Conservation (phyloP, 2,888 invertebrate genomes). For the Charanyca ferruginea region DNA sequence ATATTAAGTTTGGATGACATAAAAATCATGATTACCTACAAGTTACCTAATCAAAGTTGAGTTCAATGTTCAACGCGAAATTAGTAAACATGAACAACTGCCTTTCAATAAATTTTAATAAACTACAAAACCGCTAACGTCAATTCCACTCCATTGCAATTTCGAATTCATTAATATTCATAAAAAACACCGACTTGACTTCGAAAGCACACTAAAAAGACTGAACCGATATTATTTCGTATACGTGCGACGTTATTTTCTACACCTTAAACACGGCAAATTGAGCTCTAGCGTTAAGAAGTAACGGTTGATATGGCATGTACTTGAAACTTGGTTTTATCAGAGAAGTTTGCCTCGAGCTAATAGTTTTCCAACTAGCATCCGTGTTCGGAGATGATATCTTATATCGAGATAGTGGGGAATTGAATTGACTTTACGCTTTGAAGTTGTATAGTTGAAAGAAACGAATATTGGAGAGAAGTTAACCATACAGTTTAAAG, state of each 20-base stretch:
- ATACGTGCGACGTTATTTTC: slow-evolving; percentile 28
- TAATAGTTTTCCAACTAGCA: slow-evolving; percentile 63
- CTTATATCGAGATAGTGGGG: slow-evolving; percentile 46
- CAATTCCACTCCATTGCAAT: slow-evolving; percentile 21
- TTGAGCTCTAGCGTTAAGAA: slow-evolving; percentile 25
- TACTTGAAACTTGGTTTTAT: slow-evolving; percentile 33
- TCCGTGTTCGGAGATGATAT: slow-evolving; percentile 56
- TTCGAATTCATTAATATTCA: slow-evolving; percentile 39
- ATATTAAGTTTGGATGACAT: no score
- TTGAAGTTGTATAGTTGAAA: slow-evolving; percentile 33
- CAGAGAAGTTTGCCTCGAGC: slow-evolving; percentile 41
- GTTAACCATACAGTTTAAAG: slow-evolving; percentile 20
- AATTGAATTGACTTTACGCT: slow-evolving; percentile 52
- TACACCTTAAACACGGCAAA: slow-evolving; percentile 23
- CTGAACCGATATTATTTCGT: slow-evolving; percentile 45
- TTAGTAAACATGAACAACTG: no score
- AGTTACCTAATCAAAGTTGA: no score
- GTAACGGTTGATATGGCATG: slow-evolving; percentile 6
- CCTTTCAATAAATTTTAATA: neutral
- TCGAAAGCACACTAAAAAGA: slow-evolving; percentile 29
- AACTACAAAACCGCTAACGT: neutral
- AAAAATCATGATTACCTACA: no score
- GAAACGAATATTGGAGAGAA: slow-evolving; percentile 43
- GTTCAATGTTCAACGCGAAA: neutral
- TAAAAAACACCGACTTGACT: slow-evolving; percentile 46